Evolutionary conservation across 2,797 vertebrate genomes (phyloP).

Genomic region (Rhadinocentrus ornatus): DNA sequence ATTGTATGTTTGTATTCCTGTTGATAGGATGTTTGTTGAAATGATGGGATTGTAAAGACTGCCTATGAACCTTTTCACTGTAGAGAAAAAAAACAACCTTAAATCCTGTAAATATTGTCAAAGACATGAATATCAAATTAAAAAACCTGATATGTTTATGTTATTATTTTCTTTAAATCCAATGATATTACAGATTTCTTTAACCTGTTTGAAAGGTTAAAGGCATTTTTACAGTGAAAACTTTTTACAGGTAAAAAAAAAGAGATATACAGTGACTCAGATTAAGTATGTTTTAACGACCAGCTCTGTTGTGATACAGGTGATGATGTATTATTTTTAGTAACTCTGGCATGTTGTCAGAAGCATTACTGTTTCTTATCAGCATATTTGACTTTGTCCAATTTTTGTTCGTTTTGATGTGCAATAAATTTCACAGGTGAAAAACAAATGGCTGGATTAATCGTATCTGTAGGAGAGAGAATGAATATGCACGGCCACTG

Average conservation of each 20-base stretch:
- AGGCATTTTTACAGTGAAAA: slow-evolving; percentile 16
- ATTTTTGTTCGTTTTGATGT: slow-evolving; percentile 22
- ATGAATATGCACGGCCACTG: slow-evolving; percentile 8
- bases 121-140: slow-evolving; percentile 17
- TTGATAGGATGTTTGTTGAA: slow-evolving; percentile 6
- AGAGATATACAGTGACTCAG: slow-evolving; percentile 4
- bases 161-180: background rate
- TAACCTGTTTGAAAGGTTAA: background rate
- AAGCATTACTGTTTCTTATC: background rate
- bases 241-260: slow-evolving; percentile 6
- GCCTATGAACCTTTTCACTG: background rate
- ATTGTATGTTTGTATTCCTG: background rate
- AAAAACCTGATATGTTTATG: background rate
- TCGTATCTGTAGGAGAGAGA: rapidly evolving
- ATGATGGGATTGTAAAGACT: slow-evolving; percentile 14
- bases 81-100: background rate
- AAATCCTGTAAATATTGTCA: background rate
- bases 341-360: slow-evolving; percentile 2
- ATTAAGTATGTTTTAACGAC: slow-evolving; percentile 31
- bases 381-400: background rate
- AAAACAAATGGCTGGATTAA: slow-evolving; percentile 6
- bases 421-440: slow-evolving; percentile 19
- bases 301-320: slow-evolving; percentile 14
- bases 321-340: slow-evolving; percentile 2
- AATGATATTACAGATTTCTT: background rate